Percentiles rank a stretch among this genome's conserved stretches.
phyloP scores from a whole-genome alignment of 2,888 invertebrate genomes.

The Oscheius myriophilus region DNA sequence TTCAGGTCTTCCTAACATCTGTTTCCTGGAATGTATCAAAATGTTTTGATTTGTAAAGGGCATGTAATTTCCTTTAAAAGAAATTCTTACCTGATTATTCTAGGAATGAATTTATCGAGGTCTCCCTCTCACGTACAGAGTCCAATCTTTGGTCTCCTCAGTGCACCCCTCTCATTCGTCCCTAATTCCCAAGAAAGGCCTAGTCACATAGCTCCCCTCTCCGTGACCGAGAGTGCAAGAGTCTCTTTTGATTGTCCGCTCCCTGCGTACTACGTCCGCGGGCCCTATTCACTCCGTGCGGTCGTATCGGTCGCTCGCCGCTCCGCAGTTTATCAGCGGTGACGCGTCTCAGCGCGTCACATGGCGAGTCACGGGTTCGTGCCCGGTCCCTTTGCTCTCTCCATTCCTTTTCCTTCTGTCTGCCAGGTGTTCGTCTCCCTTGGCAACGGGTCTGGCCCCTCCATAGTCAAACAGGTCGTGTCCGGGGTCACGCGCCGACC shows the following conservation, averaged over 20 bases:
- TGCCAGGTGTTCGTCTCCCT: not conserved
- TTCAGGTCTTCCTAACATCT: too few species aligned
- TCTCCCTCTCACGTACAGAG: too few species aligned
- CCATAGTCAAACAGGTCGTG: constrained; percentile 15
- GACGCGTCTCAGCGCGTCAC: constrained; percentile 27
- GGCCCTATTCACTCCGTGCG: not conserved
- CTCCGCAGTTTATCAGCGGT: constrained; percentile 22
- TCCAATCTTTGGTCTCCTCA: too few species aligned
- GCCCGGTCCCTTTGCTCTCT: constrained; percentile 3
- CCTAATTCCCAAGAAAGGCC: not conserved
- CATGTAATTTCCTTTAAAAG: too few species aligned
- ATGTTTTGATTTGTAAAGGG: too few species aligned
- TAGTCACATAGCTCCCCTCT: not conserved
- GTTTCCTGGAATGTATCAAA: too few species aligned
- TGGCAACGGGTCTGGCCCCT: not conserved
- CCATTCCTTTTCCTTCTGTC: not conserved
- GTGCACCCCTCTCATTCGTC: not conserved
- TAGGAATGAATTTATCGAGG: too few species aligned
- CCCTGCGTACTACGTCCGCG: not conserved
- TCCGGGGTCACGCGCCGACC: constrained; percentile 29
- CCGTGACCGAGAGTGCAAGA: too few species aligned
- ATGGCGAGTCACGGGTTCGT: constrained; percentile 19
- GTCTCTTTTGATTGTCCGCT: not conserved
- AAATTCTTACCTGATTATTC: too few species aligned
- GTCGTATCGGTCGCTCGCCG: not conserved